phyloP scores from a whole-genome alignment of 2,888 invertebrate species.

The Caenorhabditis plicata region DNA sequence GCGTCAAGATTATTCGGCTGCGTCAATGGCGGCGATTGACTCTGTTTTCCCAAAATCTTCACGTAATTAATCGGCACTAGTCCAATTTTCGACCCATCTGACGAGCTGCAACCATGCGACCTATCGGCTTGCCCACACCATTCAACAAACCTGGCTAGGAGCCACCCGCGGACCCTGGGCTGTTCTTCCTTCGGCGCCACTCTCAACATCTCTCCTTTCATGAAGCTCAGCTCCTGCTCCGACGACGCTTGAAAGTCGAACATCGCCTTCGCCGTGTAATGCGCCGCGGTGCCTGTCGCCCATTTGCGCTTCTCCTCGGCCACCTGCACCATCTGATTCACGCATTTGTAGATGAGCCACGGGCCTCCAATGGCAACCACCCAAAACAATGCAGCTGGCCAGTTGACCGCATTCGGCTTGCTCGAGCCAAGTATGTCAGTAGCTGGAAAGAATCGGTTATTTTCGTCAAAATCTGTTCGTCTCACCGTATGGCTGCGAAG shows the following conservation, averaged over 20 bases:
- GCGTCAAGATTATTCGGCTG: constrained; percentile 19
- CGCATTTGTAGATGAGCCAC: constrained; percentile 82
- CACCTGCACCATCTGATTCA: constrained; percentile 69
- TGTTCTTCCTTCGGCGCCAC: constrained; percentile 84
- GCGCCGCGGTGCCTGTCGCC: constrained; percentile 69
- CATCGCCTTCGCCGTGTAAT: constrained; percentile 71
- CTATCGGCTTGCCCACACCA: not conserved
- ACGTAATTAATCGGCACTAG: constrained; percentile 72
- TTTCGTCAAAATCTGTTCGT: not conserved
- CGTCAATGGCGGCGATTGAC: constrained; percentile 44
- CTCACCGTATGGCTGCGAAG: constrained; percentile 43
- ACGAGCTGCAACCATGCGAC: constrained; percentile 54
- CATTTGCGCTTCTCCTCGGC: constrained; percentile 66
- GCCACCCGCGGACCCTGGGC: constrained; percentile 71
- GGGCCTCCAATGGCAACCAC: constrained; percentile 84
- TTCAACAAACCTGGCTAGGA: constrained; percentile 67
- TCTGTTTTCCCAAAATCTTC: constrained; percentile 67
- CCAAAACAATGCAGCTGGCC: constrained; percentile 88
- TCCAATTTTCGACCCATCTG: constrained; percentile 69
- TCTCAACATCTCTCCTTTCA: constrained; percentile 77
- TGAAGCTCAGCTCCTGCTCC: constrained; percentile 78
- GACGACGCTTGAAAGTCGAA: constrained; percentile 77
- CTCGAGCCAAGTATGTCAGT: constrained; percentile 39
- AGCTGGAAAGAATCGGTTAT: constrained; percentile 20
- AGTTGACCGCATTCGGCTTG: constrained; percentile 67